A percentile compares a stretch with the other conserved stretches of the same genome.
These are phyloP conservation scores for Indicator maculatus DNA, from an alignment of 2,113 vertebrate species.

Conservation along the genomic window DNA sequence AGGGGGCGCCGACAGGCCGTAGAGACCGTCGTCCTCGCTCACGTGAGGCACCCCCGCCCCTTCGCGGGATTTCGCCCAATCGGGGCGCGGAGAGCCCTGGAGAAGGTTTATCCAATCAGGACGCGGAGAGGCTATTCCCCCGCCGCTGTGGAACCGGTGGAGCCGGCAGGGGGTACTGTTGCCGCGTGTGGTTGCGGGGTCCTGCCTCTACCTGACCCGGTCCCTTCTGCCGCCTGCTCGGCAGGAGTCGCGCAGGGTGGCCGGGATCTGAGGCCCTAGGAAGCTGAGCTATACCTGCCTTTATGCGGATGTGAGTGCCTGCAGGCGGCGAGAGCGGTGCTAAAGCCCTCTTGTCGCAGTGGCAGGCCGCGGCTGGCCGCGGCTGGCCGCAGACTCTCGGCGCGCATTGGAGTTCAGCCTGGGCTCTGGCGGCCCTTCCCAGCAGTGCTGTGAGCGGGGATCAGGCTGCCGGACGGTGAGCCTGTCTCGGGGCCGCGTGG, in stretches of 20 bases:
- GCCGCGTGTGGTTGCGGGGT: accelerated
- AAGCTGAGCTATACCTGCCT: neutral
- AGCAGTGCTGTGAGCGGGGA: too few species aligned
- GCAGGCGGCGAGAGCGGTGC: too few species aligned
- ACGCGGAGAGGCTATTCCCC: too few species aligned
- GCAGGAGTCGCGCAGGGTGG: too few species aligned
- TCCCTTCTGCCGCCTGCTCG: too few species aligned
- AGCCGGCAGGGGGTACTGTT: neutral
- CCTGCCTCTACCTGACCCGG: too few species aligned
- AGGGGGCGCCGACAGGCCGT: neutral
- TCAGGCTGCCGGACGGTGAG: too few species aligned
- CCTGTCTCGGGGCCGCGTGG: accelerated
- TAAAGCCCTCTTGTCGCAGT: too few species aligned
- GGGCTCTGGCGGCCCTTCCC: neutral
- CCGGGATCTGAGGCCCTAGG: too few species aligned
- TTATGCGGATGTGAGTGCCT: accelerated
- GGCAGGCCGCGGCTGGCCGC: neutral
- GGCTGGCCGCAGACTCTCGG: accelerated
- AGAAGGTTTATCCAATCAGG: neutral
- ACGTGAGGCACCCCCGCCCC: neutral
- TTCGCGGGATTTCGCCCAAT: neutral
- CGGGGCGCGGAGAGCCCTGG: accelerated
- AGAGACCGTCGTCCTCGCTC: accelerated
- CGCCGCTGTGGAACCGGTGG: too few species aligned
- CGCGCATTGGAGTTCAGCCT: too few species aligned